Base-by-base conservation (phyloP, 2,888 invertebrate genomes). In the Cylindroiulus punctatus region DNA sequence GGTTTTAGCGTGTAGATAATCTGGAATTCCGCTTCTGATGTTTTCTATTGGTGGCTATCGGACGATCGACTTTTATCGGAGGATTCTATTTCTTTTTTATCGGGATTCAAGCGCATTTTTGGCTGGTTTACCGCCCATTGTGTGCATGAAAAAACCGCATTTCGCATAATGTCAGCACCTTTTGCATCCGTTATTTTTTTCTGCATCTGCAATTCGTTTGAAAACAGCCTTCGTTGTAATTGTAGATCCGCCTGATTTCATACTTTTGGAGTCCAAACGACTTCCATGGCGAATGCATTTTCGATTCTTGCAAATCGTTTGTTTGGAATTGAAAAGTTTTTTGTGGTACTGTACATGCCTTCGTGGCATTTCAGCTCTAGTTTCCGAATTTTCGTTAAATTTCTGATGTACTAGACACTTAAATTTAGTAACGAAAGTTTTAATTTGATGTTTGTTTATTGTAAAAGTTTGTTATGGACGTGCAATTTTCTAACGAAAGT, bases 11-110 rank as follows among this genome's bases (percentile, higher is more conserved):
- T 65, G 65, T 26, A 65, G 65, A 65, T 65, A 65, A 65, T 65
- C 65, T 65, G 65, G 65, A 65, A 65, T 65, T 65, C 65, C 65
- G 65, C 65, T 65, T 22, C 65, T 65, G 65, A 12, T 65, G 26
- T n/a, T 52, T 65, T 65, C n/a, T 65, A 65, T 65, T 65, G 65
- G 65, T 65, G 26, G n/a, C 65, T 65, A 65, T 65, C 65, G 10
- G 26, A 26, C 7, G 65, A 65, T 65, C 65, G 10, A 65, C 26
- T 10, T 65, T 65, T 65, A 65, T 65, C 65, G 65, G 26, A 26
- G 65, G 26, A 65, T 65, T 65, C 26, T 65, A 65, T 22, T 26
- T 65, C 65, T 65, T 65, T 65, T 65, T 65, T 65, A 26, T 26
- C 26, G 65, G 65, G 26, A 26, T 65, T 65, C 65, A 26, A 65